phyloP scores from a whole-genome alignment of 2,797 vertebrate species.

The Dermochelys coriacea region DNA sequence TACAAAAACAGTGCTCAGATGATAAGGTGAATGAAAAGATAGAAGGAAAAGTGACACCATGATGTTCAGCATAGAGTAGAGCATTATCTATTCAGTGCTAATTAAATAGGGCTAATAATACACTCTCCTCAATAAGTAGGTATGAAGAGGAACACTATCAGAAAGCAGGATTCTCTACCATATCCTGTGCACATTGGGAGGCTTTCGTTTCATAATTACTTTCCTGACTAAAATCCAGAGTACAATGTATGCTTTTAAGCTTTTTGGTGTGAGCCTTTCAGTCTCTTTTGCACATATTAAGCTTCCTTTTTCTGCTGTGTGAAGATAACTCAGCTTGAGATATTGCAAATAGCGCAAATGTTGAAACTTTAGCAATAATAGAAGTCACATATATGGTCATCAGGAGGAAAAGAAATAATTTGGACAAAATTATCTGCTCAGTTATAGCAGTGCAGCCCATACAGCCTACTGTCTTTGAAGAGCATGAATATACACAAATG shows the following conservation, averaged over 20 bases:
- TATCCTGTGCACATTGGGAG: rapidly evolving
- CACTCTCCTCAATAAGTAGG: neutral
- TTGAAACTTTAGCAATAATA: neutral
- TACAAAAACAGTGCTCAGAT: neutral
- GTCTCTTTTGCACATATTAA: neutral
- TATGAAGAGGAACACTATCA: neutral
- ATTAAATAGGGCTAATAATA: neutral
- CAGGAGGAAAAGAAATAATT: neutral
- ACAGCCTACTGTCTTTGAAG: neutral
- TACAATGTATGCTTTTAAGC: neutral
- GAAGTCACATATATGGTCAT: neutral
- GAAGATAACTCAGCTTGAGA: neutral
- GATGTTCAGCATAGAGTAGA: rapidly evolving
- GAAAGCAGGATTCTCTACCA: neutral
- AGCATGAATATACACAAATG: neutral
- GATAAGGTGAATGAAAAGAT: neutral
- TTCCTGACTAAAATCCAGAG: neutral
- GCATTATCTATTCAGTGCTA: neutral
- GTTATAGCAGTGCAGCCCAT: neutral
- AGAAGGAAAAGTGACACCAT: neutral
- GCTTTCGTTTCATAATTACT: neutral
- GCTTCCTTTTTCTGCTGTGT: neutral
- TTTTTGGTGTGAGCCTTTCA: neutral
- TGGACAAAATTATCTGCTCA: neutral
- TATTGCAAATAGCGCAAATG: neutral